phyloP scores from a whole-genome alignment of 2,888 invertebrate species.

The Megaustenia siamemsis region DNA sequence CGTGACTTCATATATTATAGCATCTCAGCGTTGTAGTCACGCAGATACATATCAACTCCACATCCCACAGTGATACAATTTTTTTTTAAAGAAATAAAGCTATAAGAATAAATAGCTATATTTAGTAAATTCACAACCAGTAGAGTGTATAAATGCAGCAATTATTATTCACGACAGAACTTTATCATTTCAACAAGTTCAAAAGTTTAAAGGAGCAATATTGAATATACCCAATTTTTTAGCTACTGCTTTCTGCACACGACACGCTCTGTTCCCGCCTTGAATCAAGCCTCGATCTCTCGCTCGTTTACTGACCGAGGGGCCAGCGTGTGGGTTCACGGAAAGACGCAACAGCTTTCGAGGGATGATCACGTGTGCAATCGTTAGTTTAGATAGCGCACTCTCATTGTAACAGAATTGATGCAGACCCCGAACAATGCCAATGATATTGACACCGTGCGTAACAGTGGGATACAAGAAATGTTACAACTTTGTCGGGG shows the following conservation, averaged over 20 bases:
- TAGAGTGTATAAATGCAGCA: too few relatives aligned
- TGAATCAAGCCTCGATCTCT: slow-evolving; percentile 19
- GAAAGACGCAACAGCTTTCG: not conserved
- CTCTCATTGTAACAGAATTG: too few relatives aligned
- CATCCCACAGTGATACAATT: not conserved
- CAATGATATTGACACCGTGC: too few relatives aligned
- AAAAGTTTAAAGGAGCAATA: not conserved
- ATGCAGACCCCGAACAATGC: too few relatives aligned
- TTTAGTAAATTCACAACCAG: too few relatives aligned
- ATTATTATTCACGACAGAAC: too few relatives aligned
- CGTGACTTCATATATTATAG: not conserved
- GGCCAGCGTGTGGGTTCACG: not conserved
- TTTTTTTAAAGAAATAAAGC: not conserved
- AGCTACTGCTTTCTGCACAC: not conserved
- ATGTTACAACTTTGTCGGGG: too few relatives aligned
- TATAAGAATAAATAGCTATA: too few relatives aligned
- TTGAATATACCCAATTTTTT: not conserved
- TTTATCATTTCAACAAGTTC: not conserved
- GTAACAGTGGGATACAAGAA: too few relatives aligned
- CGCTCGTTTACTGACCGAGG: slow-evolving; percentile 1
- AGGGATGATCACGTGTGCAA: too few relatives aligned
- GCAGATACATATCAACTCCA: not conserved
- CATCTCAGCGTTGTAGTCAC: too few relatives aligned
- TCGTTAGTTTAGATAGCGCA: too few relatives aligned
- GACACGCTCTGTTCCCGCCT: slow-evolving; percentile 5